A percentile compares a stretch with the other conserved stretches of the same genome.
Conservation (phyloP, 1,140 invertebrate species). For the Cheumatopsyche charites region DNA sequence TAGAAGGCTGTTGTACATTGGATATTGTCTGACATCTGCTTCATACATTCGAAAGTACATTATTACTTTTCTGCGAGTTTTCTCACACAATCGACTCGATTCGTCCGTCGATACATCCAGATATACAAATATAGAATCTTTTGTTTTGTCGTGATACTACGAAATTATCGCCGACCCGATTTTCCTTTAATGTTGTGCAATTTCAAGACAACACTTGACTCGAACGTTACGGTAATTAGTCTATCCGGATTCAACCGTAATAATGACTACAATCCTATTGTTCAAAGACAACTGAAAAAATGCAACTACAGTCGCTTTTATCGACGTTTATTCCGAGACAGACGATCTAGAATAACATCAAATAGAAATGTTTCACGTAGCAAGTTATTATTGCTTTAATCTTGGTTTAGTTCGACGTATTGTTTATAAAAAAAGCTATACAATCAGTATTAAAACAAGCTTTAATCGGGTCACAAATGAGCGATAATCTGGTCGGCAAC, state of each 20-base stretch:
- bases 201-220: constrained; percentile 40
- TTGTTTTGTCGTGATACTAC: constrained; percentile 9
- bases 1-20: too few relatives aligned
- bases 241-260: constrained; percentile 18
- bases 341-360: too few relatives aligned
- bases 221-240: constrained; percentile 40
- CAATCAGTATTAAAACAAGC: too few relatives aligned
- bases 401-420: too few relatives aligned
- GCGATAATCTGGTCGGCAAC: too few relatives aligned
- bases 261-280: constrained; percentile 46
- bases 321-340: too few relatives aligned
- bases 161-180: constrained; percentile 31
- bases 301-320: neutral
- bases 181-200: constrained; percentile 25
- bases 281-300: constrained; percentile 7
- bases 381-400: too few relatives aligned
- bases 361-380: too few relatives aligned
- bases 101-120: neutral
- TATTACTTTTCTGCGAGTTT: neutral
- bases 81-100: constrained; percentile 11
- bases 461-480: too few relatives aligned
- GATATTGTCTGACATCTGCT: too few relatives aligned
- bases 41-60: too few relatives aligned
- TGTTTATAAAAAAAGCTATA: too few relatives aligned
- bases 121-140: neutral